Conservation (phyloP, 2,113 vertebrate species). For the Gymnogyps californianus region DNA sequence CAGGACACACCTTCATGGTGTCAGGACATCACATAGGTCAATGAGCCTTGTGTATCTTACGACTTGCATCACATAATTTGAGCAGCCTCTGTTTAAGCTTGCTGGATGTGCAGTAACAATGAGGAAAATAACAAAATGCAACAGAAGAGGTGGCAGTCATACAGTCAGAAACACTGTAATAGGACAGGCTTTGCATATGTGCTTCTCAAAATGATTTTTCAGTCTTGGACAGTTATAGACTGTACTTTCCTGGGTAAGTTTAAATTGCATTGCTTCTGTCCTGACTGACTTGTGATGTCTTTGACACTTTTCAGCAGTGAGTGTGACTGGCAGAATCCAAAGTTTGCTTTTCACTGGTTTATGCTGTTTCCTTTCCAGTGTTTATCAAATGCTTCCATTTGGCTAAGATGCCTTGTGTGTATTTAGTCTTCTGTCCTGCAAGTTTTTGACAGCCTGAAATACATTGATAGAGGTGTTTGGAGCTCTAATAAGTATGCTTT, state of each 20-base stretch:
- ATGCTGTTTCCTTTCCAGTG: background rate
- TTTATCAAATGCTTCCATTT: background rate
- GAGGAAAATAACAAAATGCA: background rate
- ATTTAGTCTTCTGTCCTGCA: background rate
- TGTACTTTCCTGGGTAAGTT: background rate
- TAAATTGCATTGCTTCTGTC: background rate
- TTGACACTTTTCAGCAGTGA: background rate
- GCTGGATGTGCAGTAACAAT: background rate
- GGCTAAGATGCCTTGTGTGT: background rate
- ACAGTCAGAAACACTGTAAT: background rate
- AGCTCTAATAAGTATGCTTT: background rate
- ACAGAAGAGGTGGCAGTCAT: background rate
- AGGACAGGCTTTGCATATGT: background rate
- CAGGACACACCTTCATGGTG: background rate
- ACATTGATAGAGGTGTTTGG: background rate
- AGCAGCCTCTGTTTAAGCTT: background rate
- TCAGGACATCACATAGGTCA: background rate
- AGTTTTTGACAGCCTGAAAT: background rate
- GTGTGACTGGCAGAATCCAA: background rate
- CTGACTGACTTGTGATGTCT: background rate
- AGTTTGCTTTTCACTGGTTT: background rate
- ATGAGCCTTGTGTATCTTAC: fast-evolving
- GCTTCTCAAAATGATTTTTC: background rate
- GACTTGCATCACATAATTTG: background rate
- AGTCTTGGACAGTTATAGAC: background rate